Conservation (phyloP, 2,113 vertebrate genomes). For the Mionectes macconnelli region DNA sequence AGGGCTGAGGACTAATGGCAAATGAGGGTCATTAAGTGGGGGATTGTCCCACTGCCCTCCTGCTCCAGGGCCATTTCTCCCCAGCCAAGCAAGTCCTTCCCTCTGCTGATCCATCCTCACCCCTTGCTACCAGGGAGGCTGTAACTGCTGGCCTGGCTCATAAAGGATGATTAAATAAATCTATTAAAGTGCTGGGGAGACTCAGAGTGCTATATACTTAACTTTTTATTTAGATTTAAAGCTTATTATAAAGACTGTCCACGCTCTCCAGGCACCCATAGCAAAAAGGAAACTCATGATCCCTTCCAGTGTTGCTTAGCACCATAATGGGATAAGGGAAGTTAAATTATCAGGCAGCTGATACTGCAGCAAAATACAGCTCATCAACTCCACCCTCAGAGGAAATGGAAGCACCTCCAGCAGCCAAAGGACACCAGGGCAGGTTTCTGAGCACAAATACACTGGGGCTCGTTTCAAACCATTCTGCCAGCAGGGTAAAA, state of each 20-base stretch:
- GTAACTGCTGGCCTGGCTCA: neutral
- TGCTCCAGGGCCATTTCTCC: neutral
- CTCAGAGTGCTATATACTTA: neutral
- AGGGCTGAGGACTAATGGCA: neutral
- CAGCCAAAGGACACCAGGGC: neutral
- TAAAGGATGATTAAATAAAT: constrained; percentile 47
- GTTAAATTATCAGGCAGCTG: constrained; percentile 19
- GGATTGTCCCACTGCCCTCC: neutral
- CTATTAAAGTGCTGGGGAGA: constrained; percentile 2
- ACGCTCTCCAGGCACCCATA: constrained; percentile 38
- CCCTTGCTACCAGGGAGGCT: neutral
- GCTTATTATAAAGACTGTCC: neutral
- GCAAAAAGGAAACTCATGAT: neutral
- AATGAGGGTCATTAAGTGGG: accelerated
- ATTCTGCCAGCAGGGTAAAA: neutral
- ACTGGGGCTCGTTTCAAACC: neutral
- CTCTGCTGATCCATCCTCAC: neutral
- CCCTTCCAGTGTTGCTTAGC: constrained; percentile 26
- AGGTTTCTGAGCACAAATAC: neutral
- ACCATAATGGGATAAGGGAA: neutral
- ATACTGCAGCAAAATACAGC: neutral
- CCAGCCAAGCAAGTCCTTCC: neutral
- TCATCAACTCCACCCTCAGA: neutral
- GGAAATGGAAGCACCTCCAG: neutral
- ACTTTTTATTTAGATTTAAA: constrained; percentile 59